Percentiles rank a stretch among this genome's conserved stretches.
These are phyloP conservation scores for Aurelia aurita DNA, from an alignment of 30 jellyfish, hydroid and myxozoan genomes.

Conservation along the genomic window DNA sequence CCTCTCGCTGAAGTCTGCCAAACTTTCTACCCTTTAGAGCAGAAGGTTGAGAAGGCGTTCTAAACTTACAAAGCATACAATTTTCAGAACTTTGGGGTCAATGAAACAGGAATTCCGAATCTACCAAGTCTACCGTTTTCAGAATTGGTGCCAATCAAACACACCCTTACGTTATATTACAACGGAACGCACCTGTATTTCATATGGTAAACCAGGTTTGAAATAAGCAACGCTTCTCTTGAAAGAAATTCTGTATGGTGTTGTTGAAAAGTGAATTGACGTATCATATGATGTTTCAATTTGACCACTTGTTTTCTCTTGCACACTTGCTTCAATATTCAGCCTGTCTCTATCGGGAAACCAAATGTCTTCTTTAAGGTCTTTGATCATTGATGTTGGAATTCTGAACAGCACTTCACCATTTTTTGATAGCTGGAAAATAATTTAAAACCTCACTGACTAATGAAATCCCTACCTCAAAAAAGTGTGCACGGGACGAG, in stretches of 20 bases:
- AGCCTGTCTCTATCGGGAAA: slow-evolving; percentile 68
- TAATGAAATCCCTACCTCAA: too few species aligned
- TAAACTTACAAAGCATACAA: too few species aligned
- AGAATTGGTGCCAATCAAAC: too few species aligned
- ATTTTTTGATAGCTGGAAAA: neutral
- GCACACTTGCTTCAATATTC: slow-evolving; percentile 47
- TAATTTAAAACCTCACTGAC: too few species aligned
- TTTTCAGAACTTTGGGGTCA: too few species aligned
- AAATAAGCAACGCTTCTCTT: slow-evolving; percentile 23
- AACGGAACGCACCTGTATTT: slow-evolving; percentile 25
- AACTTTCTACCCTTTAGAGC: too few species aligned
- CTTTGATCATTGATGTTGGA: neutral
- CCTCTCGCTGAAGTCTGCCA: too few species aligned
- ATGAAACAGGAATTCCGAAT: too few species aligned
- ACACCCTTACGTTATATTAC: too few species aligned
- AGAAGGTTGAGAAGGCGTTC: too few species aligned
- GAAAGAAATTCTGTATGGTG: slow-evolving; percentile 59
- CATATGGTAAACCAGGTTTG: slow-evolving; percentile 69
- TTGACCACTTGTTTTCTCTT: slow-evolving; percentile 52
- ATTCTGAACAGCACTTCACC: slow-evolving; percentile 31
- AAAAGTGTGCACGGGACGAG: too few species aligned
- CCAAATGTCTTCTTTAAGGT: slow-evolving; percentile 20
- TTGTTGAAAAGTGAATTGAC: slow-evolving; percentile 43
- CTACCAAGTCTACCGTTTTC: too few species aligned
- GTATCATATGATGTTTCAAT: slow-evolving; percentile 55